Evolutionary conservation across 2,113 vertebrate species (phyloP).

Genomic region (Pluvialis apricaria): DNA sequence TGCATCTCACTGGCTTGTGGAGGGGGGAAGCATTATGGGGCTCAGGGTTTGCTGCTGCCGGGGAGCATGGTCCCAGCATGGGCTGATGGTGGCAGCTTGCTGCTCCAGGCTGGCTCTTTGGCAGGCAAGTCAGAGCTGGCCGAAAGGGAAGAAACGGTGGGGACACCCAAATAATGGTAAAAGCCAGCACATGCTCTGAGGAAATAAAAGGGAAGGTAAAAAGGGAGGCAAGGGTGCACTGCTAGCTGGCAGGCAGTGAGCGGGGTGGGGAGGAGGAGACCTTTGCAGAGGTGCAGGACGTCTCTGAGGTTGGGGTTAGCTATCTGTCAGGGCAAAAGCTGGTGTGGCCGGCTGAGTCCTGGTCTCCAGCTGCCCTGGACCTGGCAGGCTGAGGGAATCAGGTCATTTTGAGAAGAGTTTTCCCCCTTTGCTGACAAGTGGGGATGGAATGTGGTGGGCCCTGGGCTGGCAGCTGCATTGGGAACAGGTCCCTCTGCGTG

Average conservation of each 20-base stretch:
- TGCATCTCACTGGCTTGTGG: accelerated
- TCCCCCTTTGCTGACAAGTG: neutral
- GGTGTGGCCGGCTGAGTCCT: neutral
- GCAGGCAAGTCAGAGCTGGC: neutral
- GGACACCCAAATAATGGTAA: neutral
- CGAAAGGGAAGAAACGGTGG: neutral
- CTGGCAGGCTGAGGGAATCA: neutral
- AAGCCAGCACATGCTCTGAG: neutral
- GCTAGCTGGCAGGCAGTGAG: neutral
- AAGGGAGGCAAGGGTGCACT: neutral
- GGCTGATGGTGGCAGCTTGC: neutral
- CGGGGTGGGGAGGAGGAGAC: neutral
- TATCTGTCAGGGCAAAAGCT: neutral
- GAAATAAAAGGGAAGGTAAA: neutral
- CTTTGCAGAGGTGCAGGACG: neutral
- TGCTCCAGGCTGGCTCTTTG: neutral
- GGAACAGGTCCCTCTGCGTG: neutral
- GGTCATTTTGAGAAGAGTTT: neutral
- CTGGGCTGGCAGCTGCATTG: neutral
- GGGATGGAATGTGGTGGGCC: neutral
- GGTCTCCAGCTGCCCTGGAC: neutral
- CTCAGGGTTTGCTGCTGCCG: neutral
- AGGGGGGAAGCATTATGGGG: neutral
- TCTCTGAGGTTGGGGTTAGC: neutral
- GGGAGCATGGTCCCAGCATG: neutral